These are phyloP conservation scores for Gadus macrocephalus DNA, from an alignment of 2,113 vertebrate genomes.

Conservation along the genomic window DNA sequence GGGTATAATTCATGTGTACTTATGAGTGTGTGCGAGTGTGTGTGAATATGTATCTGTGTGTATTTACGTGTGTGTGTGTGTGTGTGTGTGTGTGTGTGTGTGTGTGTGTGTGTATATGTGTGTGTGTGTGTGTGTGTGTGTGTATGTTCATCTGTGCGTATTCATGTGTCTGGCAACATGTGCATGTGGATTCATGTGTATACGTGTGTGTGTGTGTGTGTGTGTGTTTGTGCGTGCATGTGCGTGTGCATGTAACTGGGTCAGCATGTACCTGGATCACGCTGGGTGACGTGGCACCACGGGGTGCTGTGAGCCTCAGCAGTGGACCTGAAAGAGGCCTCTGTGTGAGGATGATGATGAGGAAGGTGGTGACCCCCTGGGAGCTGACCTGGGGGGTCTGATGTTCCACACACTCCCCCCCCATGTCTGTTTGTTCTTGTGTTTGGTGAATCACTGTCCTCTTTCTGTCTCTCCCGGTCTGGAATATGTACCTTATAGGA, in stretches of 20 bases:
- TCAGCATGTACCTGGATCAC: conserved; percentile 57
- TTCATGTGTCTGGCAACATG: no score
- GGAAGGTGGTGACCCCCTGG: conserved; percentile 14
- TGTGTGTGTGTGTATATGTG: no score
- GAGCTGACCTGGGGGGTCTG: conserved; percentile 23
- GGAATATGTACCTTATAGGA: no score
- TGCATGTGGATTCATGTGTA: no score
- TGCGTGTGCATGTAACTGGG: conserved; percentile 15
- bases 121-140: no score
- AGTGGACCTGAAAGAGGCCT: conserved; percentile 43
- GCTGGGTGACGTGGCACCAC: conserved; percentile 33
- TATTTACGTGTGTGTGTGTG: no score
- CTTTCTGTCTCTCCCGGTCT: conserved; percentile 1
- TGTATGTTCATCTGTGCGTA: no score
- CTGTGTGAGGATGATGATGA: conserved; percentile 41
- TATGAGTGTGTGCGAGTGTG: no score
- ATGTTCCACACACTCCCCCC: conserved; percentile 1
- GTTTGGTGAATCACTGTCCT: conserved; percentile 2
- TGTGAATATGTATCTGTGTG: no score
- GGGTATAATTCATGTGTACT: no score
- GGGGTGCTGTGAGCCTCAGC: conserved; percentile 35
- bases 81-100: no score
- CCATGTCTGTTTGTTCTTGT: conserved; percentile 32
- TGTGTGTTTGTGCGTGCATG: not conserved
- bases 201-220: not conserved